phyloP scores from a whole-genome alignment of 2,113 vertebrate species.

The Orthonyx spaldingii region DNA sequence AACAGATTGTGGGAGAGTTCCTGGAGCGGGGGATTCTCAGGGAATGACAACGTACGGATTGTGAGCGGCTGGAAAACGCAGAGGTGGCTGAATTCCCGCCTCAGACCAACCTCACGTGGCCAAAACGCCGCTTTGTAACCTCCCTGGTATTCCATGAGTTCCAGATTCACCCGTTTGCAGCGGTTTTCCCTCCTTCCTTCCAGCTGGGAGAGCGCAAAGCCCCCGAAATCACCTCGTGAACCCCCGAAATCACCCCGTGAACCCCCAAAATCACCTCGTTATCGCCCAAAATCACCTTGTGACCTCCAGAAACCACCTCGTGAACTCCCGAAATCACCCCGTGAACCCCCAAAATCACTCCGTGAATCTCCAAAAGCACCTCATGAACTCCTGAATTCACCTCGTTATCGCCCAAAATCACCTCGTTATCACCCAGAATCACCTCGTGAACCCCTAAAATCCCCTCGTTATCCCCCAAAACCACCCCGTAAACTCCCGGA shows the following conservation, averaged over 20 bases:
- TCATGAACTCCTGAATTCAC: too few species aligned
- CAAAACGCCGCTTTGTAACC: fast-evolving
- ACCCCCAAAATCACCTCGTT: too few species aligned
- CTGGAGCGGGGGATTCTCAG: not conserved
- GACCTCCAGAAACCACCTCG: too few species aligned
- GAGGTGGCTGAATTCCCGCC: fast-evolving
- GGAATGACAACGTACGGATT: fast-evolving
- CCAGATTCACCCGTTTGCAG: fast-evolving
- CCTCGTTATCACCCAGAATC: too few species aligned
- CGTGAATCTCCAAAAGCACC: too few species aligned
- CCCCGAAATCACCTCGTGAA: not conserved
- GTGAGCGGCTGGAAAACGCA: fast-evolving
- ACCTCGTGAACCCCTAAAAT: not conserved
- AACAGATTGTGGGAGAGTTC: not conserved
- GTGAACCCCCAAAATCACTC: too few species aligned
- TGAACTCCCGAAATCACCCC: too few species aligned
- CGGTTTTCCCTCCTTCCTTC: not conserved
- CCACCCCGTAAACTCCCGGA: not conserved
- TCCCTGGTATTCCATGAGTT: fast-evolving
- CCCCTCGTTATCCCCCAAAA: too few species aligned
- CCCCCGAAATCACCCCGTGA: not conserved
- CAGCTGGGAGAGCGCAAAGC: not conserved
- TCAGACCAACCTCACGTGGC: fast-evolving
- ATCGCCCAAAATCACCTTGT: too few species aligned
- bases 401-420: too few species aligned